Base-by-base conservation (phyloP, 1,140 invertebrate genomes). In the Neodiprion pinetum region DNA sequence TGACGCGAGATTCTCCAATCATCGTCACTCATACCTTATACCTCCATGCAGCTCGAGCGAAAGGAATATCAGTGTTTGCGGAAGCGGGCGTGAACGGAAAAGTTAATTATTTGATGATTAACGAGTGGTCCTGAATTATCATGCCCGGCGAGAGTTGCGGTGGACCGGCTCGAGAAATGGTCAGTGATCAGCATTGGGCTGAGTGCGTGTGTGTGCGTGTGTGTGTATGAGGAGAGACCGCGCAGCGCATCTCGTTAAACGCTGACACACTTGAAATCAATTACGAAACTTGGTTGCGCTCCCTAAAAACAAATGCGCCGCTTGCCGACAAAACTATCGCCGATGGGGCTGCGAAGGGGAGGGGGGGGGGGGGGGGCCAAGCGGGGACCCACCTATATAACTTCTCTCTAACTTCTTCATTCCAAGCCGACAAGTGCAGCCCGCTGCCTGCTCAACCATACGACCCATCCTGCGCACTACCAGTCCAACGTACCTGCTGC, bases 361-460 rank as follows among this genome's bases (percentile, higher is more conserved):
- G 28, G 28, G 28, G 2, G 28, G 5, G 28, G 28, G 5, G 5
- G 5, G 5, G 28, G 28, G 28, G 28, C 28, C 28, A 40, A 40
- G 28, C 1, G 28, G 28, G 28, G 28, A 40, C 1, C 53, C 53
- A 17, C 4, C 53, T 12, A 12, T 61, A 61, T 61, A 61, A 61
- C 53, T 61, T 61, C 53, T 17, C n/a, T 61, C 53, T 61, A 61
- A 61, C 53, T 61, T 61, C 53, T 61, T 61, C 53, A 61, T 61
- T 61, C 53, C 53, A 9, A 61, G n/a, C 53, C 53, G 53, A 61
- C n/a, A 61, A 40, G 28, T 40, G 28, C 28, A 40, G 28, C 28
- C 28, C 28, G 28, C 5, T 40, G 28, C 28, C 28, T 40, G 28
- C 28, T 40, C 28, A 40, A 40, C 28, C 28, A 2, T 40, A 40